Percentiles rank a stretch among this genome's conserved stretches.
These are phyloP conservation scores for Drosophila bunnanda DNA, from an alignment of 2,888 invertebrate genomes.

Conservation along the genomic window DNA sequence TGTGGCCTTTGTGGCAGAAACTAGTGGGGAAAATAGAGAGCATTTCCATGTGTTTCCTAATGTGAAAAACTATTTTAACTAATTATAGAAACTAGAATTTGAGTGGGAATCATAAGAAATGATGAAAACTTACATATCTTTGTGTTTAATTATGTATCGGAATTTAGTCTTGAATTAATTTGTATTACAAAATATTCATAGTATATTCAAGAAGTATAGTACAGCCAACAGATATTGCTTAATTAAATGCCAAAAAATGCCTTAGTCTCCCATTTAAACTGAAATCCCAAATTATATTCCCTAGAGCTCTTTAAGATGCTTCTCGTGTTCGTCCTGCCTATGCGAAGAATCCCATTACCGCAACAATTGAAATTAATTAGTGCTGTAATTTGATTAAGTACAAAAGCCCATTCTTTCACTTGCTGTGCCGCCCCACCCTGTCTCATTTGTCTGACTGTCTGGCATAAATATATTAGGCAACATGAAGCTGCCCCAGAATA, in stretches of 20 bases:
- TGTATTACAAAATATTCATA: no score
- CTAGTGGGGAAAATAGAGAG: conserved; percentile 1
- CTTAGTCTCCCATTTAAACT: neutral
- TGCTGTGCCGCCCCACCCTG: neutral
- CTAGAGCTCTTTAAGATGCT: conserved; percentile 13
- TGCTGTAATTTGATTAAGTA: conserved; percentile 74
- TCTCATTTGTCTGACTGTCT: conserved; percentile 24
- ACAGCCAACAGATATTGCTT: neutral
- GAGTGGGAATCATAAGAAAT: neutral
- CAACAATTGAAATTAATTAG: conserved; percentile 78
- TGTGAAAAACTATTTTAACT: neutral
- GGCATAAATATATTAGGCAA: conserved; percentile 42
- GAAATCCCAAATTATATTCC: conserved; percentile 13
- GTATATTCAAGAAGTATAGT: no score
- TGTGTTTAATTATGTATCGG: no score
- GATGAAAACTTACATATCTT: no score
- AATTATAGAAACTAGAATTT: neutral
- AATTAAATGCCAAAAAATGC: neutral
- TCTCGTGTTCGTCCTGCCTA: conserved; percentile 48
- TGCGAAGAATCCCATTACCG: conserved; percentile 32
- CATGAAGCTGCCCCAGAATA: conserved; percentile 18
- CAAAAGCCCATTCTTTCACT: conserved; percentile 39
- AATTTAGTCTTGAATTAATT: no score
- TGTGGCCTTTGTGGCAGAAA: conserved; percentile 14
- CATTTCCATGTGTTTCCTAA: conserved; percentile 6